Evolutionary conservation across 2,797 vertebrate species (phyloP).

Genomic region (Echiichthys vipera): DNA sequence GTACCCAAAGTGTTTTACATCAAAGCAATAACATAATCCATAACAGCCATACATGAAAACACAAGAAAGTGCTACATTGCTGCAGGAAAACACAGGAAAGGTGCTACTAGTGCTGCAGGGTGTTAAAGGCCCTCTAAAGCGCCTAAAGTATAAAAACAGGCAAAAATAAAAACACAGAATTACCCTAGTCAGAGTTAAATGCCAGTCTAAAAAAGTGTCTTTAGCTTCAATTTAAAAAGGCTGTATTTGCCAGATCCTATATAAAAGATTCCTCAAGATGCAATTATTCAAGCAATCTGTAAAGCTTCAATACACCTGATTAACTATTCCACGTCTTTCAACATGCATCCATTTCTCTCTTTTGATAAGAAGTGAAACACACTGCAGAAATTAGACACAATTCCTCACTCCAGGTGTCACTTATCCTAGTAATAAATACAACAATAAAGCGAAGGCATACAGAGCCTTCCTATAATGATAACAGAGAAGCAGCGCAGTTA

Average conservation of each 20-base stretch:
- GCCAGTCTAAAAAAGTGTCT: no score
- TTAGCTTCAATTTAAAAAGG: no score
- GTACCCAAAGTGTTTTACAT: no score
- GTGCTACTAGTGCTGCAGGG: no score
- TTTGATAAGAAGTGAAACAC: constrained; percentile 45
- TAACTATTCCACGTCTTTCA: constrained; percentile 6
- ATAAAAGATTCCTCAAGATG: neutral
- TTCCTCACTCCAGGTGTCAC: constrained; percentile 45
- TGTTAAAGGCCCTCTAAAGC: no score
- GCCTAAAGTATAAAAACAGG: no score
- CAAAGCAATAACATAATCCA: no score
- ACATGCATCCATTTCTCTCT: neutral
- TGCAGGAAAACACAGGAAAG: no score
- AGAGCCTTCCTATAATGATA: constrained; percentile 43
- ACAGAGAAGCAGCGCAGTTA: constrained; percentile 25
- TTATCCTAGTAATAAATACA: constrained; percentile 37
- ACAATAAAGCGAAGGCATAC: constrained; percentile 17
- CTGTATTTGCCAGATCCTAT: constrained; percentile 9
- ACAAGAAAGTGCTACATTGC: no score
- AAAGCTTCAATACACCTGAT: neutral
- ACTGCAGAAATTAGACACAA: constrained; percentile 5
- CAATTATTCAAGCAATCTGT: constrained; percentile 29
- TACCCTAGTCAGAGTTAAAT: no score
- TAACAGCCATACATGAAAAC: no score
- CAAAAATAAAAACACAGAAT: no score